Base-by-base conservation (phyloP, 1,140 invertebrate genomes). In the Drosophila arawakana region DNA sequence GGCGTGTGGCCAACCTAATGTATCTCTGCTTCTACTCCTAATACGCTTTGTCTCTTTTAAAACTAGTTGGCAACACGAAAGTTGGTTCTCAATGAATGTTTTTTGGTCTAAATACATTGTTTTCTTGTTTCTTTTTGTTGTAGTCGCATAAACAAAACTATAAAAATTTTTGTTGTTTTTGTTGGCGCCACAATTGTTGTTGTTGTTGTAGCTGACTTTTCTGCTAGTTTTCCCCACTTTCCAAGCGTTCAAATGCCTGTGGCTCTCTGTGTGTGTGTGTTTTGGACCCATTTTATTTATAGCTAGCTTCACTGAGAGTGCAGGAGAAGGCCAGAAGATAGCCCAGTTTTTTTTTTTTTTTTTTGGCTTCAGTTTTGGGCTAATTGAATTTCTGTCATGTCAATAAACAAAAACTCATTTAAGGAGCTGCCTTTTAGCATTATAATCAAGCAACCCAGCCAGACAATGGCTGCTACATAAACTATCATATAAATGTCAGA, bases 141-240 rank as follows among this genome's bases (percentile, higher is more conserved):
- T 75, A 82, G 62, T 62, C 66, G 71, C 76, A 86, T 86, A 85
- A 85, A 85, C 82, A 85, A 85, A 85, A 78, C 82, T 82, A 85
- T 85, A 85, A 85, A 85, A 85, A 35, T 73, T 63, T 41, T 60
- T 76, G 60, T 30, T 55, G 55, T 15, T 69, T 41, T 30, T 73
- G 58, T 62, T 82, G 82, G 79, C 82, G 82, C 82, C 82, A 88
- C 79, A 85, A 78, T 21, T 21, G 18, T 21, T 21, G 18, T 21
- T 21, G 18, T 67, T 78, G 44, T 60, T 44, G 59, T 47, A 35
- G 63, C 41, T 46, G 57, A 21, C 18, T 35, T 6, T 10, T 13
- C 55, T 54, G 25, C 54, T 54, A 13, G 46, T 30, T 55, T 43
- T 44, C 52, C 21, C 13, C 18, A 8, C 30, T 62, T 47, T 18